A percentile compares a stretch with the other conserved stretches of the same genome.
These are phyloP conservation scores for Stenodera caucasica DNA, from an alignment of 2,888 invertebrate genomes.

Conservation along the genomic window DNA sequence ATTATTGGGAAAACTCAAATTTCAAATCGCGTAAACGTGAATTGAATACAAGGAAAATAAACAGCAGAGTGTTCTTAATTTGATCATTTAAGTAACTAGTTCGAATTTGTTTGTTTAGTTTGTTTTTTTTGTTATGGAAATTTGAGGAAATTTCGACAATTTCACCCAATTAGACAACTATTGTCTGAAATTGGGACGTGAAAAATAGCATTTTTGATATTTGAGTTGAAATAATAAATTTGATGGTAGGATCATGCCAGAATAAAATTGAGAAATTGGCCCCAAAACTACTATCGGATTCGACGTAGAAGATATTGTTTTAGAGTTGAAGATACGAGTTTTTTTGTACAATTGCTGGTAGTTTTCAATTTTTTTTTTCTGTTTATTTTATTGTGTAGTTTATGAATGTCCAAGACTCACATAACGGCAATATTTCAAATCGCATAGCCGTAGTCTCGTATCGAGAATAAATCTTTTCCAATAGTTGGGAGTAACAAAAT, in stretches of 20 bases:
- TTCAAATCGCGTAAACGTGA: too few species aligned
- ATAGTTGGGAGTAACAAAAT: constrained; percentile 20
- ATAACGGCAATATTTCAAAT: constrained; percentile 17
- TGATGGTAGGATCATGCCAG: too few species aligned
- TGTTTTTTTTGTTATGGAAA: too few species aligned
- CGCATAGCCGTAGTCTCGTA: background rate
- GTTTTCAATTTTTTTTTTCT: too few species aligned
- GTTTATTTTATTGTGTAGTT: background rate
- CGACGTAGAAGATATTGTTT: too few species aligned
- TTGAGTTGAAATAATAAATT: too few species aligned
- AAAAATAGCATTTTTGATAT: too few species aligned
- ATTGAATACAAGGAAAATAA: background rate
- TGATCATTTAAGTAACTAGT: background rate
- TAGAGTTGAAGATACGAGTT: too few species aligned
- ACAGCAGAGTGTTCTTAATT: background rate
- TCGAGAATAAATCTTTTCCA: constrained; percentile 21
- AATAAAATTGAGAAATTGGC: too few species aligned
- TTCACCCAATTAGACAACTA: background rate
- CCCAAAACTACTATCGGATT: too few species aligned
- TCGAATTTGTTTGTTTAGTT: background rate
- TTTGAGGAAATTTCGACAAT: background rate
- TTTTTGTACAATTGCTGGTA: too few species aligned
- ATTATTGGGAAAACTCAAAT: too few species aligned
- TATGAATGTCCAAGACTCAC: constrained; percentile 14
- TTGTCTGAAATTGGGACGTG: background rate